Conservation (phyloP, 1,140 invertebrate species). For the Rhagoletis pomonella region DNA sequence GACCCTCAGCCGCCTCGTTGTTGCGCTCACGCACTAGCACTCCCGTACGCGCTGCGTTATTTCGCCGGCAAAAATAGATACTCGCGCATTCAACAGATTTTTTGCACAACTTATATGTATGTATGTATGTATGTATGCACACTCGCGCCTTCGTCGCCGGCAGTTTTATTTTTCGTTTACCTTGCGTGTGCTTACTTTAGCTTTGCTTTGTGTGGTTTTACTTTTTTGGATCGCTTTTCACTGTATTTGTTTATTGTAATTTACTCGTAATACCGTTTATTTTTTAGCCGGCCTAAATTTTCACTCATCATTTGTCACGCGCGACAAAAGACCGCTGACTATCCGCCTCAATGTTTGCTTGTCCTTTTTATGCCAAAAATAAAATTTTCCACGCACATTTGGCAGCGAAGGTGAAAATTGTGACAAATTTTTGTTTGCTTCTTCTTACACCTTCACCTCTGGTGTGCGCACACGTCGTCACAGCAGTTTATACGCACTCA, state of each 20-base stretch:
- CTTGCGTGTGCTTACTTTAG: neutral
- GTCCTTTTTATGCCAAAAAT: slow-evolving; percentile 11
- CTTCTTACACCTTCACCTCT: neutral
- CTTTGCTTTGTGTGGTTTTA: neutral
- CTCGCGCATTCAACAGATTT: slow-evolving; percentile 32
- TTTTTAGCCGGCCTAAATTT: slow-evolving; percentile 26
- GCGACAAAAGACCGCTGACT: neutral
- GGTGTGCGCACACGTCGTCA: neutral
- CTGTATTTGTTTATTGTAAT: neutral
- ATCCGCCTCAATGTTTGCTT: neutral
- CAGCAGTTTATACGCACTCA: neutral
- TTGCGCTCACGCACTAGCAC: neutral
- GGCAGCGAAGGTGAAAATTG: neutral
- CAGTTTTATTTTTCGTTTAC: neutral
- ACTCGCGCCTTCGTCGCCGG: neutral
- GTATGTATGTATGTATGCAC: neutral
- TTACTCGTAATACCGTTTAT: slow-evolving; percentile 31
- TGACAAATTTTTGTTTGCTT: neutral
- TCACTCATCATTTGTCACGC: slow-evolving; percentile 39
- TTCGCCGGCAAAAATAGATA: slow-evolving; percentile 40
- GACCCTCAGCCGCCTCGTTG: neutral
- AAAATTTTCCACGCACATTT: neutral
- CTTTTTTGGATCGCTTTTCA: neutral
- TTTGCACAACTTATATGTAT: neutral
- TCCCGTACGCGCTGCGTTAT: neutral